Conservation (phyloP, 2,888 invertebrate species). For the Brachypterus glaber region DNA sequence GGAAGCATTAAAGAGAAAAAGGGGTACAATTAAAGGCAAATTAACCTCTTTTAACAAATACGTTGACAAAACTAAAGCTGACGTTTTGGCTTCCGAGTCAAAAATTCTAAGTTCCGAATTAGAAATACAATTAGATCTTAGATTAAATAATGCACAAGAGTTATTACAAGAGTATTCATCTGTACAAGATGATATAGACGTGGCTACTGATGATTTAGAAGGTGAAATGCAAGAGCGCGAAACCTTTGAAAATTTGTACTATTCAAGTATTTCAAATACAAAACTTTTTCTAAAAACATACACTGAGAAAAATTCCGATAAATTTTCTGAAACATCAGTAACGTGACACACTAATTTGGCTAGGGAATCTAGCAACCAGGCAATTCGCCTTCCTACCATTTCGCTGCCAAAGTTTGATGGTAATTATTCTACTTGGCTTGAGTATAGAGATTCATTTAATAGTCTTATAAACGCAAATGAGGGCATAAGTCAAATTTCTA, state of each 20-base stretch:
- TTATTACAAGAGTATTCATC: not conserved
- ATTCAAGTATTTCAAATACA: not conserved
- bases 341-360: not conserved
- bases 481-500: constrained; percentile 4
- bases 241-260: not conserved
- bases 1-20: not conserved
- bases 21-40: not conserved
- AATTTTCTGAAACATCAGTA: not conserved
- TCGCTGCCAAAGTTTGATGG: constrained; percentile 9
- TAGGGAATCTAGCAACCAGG: not conserved
- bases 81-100: not conserved
- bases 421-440: constrained; percentile 4
- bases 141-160: not conserved
- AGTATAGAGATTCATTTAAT: constrained; percentile 6
- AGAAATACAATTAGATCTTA: not conserved
- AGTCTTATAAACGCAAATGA: constrained; percentile 11
- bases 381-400: constrained; percentile 3
- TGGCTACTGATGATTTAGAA: not conserved
- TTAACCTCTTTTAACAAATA: not conserved
- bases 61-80: not conserved
- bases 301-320: not conserved
- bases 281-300: not conserved
- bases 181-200: not conserved
- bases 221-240: not conserved
- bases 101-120: not conserved